A percentile compares a stretch with the other conserved stretches of the same genome.
Evolutionary conservation across 2,113 vertebrate species (phyloP).

Genomic region (Dryoscopus gambensis): DNA sequence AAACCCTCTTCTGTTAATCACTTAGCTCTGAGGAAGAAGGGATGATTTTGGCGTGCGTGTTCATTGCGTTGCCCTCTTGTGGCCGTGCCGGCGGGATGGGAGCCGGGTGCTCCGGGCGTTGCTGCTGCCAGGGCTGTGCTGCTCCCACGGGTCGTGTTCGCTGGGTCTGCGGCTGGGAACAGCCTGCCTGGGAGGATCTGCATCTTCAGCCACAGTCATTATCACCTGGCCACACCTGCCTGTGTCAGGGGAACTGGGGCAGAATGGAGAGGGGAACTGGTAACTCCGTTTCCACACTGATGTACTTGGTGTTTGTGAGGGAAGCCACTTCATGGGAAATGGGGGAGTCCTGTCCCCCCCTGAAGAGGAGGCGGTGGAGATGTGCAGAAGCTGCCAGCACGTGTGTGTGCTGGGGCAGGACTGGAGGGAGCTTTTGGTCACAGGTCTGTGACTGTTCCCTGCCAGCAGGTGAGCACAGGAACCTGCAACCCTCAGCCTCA

Average conservation of each 20-base stretch:
- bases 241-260: neutral
- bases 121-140: neutral
- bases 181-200: neutral
- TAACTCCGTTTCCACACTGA: rapidly evolving
- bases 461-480: neutral
- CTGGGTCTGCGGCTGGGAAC: neutral
- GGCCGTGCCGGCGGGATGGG: neutral
- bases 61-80: neutral
- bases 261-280: neutral
- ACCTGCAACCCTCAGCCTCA: neutral
- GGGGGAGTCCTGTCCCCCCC: neutral
- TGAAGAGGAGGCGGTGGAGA: neutral
- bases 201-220: neutral
- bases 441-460: neutral
- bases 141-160: neutral
- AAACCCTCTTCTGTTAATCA: neutral
- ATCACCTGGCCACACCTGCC: neutral
- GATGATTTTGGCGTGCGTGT: rapidly evolving
- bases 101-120: neutral
- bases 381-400: neutral
- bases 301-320: neutral
- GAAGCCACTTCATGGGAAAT: neutral
- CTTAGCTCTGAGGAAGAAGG: neutral
- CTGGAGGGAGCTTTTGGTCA: neutral
- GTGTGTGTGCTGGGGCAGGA: neutral